Conservation (phyloP, 2,888 invertebrate species). For the Muschampia plurimacula region DNA sequence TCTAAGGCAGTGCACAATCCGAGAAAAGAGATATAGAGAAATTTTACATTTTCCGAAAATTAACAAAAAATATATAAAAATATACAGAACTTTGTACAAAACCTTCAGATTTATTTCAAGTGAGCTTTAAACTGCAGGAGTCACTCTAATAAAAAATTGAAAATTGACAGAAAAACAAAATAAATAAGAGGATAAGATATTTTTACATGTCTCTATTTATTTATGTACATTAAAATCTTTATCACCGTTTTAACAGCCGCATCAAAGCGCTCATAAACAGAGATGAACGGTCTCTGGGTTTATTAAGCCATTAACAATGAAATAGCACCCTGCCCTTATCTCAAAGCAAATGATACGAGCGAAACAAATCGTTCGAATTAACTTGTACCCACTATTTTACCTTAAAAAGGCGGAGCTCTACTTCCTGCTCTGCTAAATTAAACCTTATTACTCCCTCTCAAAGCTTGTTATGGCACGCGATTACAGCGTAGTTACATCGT, state of each 20-base stretch:
- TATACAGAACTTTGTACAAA: too few relatives aligned
- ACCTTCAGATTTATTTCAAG: too few relatives aligned
- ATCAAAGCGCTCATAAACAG: constrained; percentile 34
- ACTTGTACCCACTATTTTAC: constrained; percentile 41
- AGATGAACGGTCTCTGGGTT: constrained; percentile 57
- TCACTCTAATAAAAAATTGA: too few relatives aligned
- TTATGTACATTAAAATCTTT: constrained; percentile 18
- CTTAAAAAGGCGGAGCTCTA: constrained; percentile 28
- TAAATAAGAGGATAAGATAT: neutral
- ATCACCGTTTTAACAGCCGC: constrained; percentile 30
- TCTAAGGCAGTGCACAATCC: too few relatives aligned
- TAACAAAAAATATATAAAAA: too few relatives aligned
- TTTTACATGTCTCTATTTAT: neutral
- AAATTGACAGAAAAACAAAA: neutral
- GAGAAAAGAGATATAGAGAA: too few relatives aligned
- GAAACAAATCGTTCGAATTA: constrained; percentile 65
- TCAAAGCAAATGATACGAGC: constrained; percentile 65
- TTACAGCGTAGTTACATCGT: constrained; percentile 14
- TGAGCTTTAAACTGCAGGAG: too few relatives aligned
- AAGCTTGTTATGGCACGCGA: constrained; percentile 10
- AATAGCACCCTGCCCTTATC: constrained; percentile 69
- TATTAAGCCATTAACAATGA: constrained; percentile 76
- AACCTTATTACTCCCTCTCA: constrained; percentile 13
- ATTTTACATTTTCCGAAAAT: too few relatives aligned
- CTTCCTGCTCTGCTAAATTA: constrained; percentile 18